phyloP scores from a whole-genome alignment of 2,888 invertebrate species.

The Glyphotaelius pellucidus region DNA sequence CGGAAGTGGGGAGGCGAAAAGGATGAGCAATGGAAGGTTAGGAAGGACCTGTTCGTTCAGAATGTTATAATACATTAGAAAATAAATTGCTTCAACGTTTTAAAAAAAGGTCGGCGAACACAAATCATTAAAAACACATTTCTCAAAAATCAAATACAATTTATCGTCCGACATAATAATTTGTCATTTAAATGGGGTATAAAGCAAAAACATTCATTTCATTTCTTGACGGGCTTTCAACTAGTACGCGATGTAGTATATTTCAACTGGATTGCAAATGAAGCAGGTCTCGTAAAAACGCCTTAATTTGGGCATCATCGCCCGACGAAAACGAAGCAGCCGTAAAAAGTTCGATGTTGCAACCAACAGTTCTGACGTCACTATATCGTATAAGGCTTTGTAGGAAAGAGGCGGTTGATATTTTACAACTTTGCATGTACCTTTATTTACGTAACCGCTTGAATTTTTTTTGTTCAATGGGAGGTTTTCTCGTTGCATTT shows the following conservation, averaged over 20 bases:
- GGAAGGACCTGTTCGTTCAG: too few species aligned
- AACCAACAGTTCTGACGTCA: conserved; percentile 9
- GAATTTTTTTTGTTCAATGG: not conserved
- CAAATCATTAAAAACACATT: too few species aligned
- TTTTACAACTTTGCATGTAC: not conserved
- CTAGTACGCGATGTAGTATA: not conserved
- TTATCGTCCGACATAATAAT: not conserved
- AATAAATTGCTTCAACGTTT: too few species aligned
- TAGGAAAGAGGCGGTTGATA: not conserved
- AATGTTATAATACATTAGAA: too few species aligned
- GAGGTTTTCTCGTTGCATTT: not conserved
- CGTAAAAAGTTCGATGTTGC: not conserved
- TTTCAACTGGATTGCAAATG: not conserved
- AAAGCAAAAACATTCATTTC: not conserved
- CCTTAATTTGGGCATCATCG: conserved; percentile 25
- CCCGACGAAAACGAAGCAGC: conserved; percentile 3
- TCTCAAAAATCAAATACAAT: too few species aligned
- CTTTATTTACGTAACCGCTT: not conserved
- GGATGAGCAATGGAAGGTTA: not conserved
- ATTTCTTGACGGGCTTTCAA: not conserved
- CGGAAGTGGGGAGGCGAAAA: not conserved
- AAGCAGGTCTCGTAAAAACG: not conserved
- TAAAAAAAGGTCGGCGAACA: too few species aligned
- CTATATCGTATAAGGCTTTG: not conserved
- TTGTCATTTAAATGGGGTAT: not conserved